Base-by-base conservation (phyloP, 1,140 invertebrate genomes). In the Varroa destructor region DNA sequence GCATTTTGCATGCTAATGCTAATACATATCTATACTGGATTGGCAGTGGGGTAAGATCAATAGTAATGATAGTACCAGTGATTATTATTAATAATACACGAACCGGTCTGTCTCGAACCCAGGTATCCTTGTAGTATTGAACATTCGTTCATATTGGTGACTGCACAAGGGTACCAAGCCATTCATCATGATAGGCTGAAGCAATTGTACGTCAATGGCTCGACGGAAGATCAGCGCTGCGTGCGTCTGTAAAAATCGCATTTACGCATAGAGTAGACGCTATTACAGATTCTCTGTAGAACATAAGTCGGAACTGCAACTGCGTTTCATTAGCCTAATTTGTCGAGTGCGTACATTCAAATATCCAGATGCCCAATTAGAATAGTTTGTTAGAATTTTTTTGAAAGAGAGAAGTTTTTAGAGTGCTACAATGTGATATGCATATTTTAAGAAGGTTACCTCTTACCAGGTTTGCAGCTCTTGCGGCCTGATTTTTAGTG, bases 131-230 rank as follows among this genome's bases (percentile, higher is more conserved):
- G 90, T 94, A 1, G 93, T 97, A 79, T 99, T 98, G 79, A 99
- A 99, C 54, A 94, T 84, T 71, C 95, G 83, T 80, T 97, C 93
- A 80, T 99, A 99, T 79, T 99, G 96, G 86, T 90, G 92, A 0
- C 93, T 97, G 79, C 96, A 99, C 43, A 99, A 81, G 0, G 96
- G 96, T 57, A 99, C 90, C 76, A 91, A 82, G 73, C 87, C 87
- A 83, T 95, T 91, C 25, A 95, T 83, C 82, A 92, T 83, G 75
- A 93, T 90, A 70, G 96, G 95, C 79, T 93, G 87, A 51, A 98
- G 82, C 78, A 94, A 89, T 81, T 99, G 94, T 71, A 91, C 83
- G 78, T 97, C 93, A 71, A 99, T 88, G 0, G 89, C 81, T 71
- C 93, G 81, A 72, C 95, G 84, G 80, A 94, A 98, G 74, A 87